Percentiles rank a stretch among this genome's conserved stretches.
These are phyloP conservation scores for Apis dorsata DNA, from an alignment of 1,140 invertebrate genomes.

Conservation along the genomic window DNA sequence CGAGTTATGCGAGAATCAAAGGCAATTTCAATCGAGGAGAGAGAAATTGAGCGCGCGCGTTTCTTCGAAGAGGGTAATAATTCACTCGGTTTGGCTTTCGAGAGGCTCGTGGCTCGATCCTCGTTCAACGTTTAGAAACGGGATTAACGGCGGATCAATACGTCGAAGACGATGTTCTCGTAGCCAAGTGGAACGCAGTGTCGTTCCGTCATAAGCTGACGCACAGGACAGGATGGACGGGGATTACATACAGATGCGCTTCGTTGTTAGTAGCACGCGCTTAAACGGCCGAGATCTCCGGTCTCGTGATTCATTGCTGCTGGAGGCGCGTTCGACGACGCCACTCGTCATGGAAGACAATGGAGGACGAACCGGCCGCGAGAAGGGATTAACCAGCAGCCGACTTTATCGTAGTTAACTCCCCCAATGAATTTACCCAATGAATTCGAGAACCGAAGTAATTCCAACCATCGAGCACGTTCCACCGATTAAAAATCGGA, in stretches of 20 bases:
- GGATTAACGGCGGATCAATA: background rate
- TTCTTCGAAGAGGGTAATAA: too few relatives aligned
- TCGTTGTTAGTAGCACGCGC: background rate
- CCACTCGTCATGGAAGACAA: constrained; percentile 49
- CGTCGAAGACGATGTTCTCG: constrained; percentile 1
- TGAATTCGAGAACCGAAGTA: constrained; percentile 25
- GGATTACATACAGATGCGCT: background rate
- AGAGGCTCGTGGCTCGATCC: too few relatives aligned
- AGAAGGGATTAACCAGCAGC: constrained; percentile 56
- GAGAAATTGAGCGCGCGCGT: too few relatives aligned
- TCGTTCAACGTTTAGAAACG: background rate
- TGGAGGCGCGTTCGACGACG: constrained; percentile 33
- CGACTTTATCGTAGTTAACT: constrained; percentile 41
- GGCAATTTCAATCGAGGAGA: too few relatives aligned
- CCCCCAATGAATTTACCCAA: constrained; percentile 23
- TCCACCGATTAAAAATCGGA: constrained; percentile 9
- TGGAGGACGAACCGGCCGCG: constrained; percentile 37
- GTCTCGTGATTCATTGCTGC: constrained; percentile 55
- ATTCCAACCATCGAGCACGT: background rate
- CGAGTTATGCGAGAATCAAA: too few relatives aligned
- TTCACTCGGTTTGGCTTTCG: too few relatives aligned
- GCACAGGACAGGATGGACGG: background rate
- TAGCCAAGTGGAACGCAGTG: background rate
- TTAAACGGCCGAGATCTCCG: constrained; percentile 51
- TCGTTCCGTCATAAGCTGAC: constrained; percentile 34